Conservation (phyloP, 92 coral and sea anemone species). For the Pocillopora grandis region DNA sequence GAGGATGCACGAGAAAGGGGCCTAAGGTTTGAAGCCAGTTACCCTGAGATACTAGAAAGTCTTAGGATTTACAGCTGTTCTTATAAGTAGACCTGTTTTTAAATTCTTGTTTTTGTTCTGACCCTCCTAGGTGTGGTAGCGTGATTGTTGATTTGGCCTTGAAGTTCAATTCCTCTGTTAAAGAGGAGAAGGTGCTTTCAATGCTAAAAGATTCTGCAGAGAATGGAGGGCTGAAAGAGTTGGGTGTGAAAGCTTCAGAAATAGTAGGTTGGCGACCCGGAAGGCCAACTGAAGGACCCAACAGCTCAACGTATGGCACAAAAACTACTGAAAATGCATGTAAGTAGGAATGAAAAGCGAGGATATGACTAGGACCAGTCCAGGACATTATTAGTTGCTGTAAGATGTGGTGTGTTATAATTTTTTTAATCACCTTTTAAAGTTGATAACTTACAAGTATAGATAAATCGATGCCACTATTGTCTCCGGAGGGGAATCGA, state of each 20-base stretch:
- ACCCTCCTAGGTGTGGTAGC: not conserved
- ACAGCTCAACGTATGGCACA: not conserved
- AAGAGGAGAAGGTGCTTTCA: not conserved
- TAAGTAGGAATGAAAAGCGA: not conserved
- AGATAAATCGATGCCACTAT: too few species aligned
- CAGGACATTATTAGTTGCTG: too few species aligned
- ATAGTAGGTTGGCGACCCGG: not conserved
- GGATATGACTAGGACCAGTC: not conserved
- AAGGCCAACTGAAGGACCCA: not conserved
- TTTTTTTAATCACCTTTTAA: too few species aligned
- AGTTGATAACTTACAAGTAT: too few species aligned
- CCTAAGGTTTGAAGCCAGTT: too few species aligned
- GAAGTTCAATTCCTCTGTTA: not conserved
- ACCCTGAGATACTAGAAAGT: constrained; percentile 9
- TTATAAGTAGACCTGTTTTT: not conserved
- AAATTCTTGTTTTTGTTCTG: not conserved
- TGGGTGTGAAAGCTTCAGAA: not conserved
- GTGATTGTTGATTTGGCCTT: not conserved
- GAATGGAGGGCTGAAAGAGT: not conserved
- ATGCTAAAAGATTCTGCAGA: not conserved
- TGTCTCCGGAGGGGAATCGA: too few species aligned
- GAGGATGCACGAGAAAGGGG: too few species aligned
- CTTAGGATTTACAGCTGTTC: not conserved
- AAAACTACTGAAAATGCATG: not conserved
- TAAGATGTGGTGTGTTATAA: too few species aligned